A percentile compares a stretch with the other conserved stretches of the same genome.
phyloP scores from a whole-genome alignment of 2,797 vertebrate genomes.

The Odontamblyopus rebecca region DNA sequence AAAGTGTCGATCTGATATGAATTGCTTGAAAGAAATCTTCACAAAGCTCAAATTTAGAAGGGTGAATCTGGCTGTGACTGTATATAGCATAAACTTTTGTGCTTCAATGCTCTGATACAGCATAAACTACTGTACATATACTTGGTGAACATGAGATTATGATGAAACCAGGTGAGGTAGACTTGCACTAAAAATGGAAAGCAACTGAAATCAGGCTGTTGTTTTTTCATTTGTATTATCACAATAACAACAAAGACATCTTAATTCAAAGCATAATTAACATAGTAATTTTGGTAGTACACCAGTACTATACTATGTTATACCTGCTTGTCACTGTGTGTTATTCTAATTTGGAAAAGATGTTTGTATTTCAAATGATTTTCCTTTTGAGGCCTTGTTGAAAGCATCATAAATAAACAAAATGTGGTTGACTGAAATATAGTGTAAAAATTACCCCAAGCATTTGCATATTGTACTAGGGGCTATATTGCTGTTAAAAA shows the following conservation, averaged over 20 bases:
- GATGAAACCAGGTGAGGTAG: not conserved
- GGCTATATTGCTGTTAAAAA: not conserved
- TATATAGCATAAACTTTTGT: constrained; percentile 44
- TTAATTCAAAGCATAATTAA: not conserved
- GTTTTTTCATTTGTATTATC: not conserved
- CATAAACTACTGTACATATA: constrained; percentile 1
- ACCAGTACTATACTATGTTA: constrained; percentile 49
- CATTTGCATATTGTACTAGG: not conserved
- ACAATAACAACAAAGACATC: not conserved
- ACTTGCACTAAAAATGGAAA: not conserved
- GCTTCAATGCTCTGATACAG: constrained; percentile 35
- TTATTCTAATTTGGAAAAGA: not conserved
- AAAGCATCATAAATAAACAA: not conserved
- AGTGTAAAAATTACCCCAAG: not conserved
- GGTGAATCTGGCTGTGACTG: constrained; percentile 53
- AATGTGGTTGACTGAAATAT: not conserved
- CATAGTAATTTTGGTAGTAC: constrained; percentile 14
- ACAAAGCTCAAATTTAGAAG: constrained; percentile 50
- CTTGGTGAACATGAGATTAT: not conserved
- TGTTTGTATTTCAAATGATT: not conserved
- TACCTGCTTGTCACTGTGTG: not conserved
- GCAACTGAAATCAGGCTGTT: too few species aligned
- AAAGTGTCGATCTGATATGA: constrained; percentile 63
- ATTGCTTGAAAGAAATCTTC: constrained; percentile 65
- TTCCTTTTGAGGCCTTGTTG: not conserved